These are phyloP conservation scores for Mesodorylaimus sp. DNA, from an alignment of 2,888 invertebrate species.

Conservation along the genomic window DNA sequence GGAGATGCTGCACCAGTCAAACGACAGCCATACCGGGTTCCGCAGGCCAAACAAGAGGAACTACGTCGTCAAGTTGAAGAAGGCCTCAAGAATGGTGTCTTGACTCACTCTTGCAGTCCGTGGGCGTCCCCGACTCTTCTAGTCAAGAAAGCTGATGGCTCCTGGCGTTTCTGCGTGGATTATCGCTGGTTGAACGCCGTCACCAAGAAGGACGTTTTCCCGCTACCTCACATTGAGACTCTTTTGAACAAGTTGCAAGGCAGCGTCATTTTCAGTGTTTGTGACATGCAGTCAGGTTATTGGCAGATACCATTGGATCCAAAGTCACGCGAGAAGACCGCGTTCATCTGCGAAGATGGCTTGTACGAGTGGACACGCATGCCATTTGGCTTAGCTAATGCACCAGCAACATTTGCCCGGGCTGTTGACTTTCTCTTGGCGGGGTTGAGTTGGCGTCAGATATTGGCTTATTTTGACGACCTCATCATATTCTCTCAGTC, in stretches of 20 bases:
- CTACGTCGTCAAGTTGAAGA: too few species aligned
- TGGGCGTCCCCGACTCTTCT: neutral
- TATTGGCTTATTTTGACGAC: neutral
- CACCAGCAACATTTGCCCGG: slow-evolving; percentile 11
- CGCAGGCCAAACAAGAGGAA: neutral
- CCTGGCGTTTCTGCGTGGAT: slow-evolving; percentile 2
- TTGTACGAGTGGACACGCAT: slow-evolving; percentile 13
- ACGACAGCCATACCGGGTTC: neutral
- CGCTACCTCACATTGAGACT: slow-evolving; percentile 1
- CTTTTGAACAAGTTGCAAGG: neutral
- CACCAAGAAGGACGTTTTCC: slow-evolving; percentile 1
- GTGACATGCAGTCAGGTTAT: slow-evolving; percentile 10
- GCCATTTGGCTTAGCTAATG: too few species aligned
- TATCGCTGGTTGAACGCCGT: slow-evolving; percentile 4
- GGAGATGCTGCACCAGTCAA: neutral
- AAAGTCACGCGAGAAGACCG: slow-evolving; percentile 12
- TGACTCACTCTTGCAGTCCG: neutral
- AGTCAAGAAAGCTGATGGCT: slow-evolving; percentile 1
- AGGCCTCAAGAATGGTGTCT: too few species aligned
- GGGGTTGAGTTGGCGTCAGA: neutral
- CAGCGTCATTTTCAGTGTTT: neutral
- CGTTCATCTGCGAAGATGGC: slow-evolving; percentile 12
- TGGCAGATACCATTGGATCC: slow-evolving; percentile 9
- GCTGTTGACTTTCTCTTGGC: neutral
- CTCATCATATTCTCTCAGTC: neutral